A percentile compares a stretch with the other conserved stretches of the same genome.
Conservation (phyloP, 2,113 vertebrate genomes). For the Paraplagusia blochii region DNA sequence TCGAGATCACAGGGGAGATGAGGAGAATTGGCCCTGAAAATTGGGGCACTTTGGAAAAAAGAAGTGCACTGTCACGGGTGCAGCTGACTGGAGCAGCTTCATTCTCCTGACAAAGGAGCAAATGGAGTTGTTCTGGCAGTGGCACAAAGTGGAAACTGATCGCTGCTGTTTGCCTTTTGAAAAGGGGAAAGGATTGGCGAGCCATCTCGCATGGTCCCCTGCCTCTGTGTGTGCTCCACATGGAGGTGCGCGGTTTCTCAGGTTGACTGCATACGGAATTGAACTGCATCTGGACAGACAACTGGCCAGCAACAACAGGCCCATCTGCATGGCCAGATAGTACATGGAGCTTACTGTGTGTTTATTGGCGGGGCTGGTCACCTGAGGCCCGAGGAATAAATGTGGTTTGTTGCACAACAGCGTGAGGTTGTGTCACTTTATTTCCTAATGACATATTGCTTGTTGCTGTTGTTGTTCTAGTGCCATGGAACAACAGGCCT, state of each 20-base stretch:
- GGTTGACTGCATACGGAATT: constrained; percentile 15
- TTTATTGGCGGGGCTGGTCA: constrained; percentile 50
- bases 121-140: constrained; percentile 42
- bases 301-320: constrained; percentile 43
- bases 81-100: constrained; percentile 26
- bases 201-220: constrained; percentile 13
- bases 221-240: background rate
- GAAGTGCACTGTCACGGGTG: constrained; percentile 41
- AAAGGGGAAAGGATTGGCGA: constrained; percentile 8
- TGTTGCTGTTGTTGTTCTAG: constrained; percentile 29
- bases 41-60: constrained; percentile 38
- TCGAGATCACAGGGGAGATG: constrained; percentile 15
- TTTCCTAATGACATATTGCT: constrained; percentile 25
- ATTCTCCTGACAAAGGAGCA: constrained; percentile 25
- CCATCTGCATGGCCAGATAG: constrained; percentile 29
- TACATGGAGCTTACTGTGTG: constrained; percentile 32
- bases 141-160: constrained; percentile 43
- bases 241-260: constrained; percentile 21
- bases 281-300: constrained; percentile 38
- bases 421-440: constrained; percentile 23
- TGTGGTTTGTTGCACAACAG: constrained; percentile 35
- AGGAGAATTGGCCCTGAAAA: constrained; percentile 45
- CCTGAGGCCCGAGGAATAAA: constrained; percentile 30
- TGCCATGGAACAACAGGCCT: constrained; percentile 30
- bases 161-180: constrained; percentile 11